These are phyloP conservation scores for Pachypanchax playfairii DNA, from an alignment of 2,113 vertebrate genomes.

Conservation along the genomic window DNA sequence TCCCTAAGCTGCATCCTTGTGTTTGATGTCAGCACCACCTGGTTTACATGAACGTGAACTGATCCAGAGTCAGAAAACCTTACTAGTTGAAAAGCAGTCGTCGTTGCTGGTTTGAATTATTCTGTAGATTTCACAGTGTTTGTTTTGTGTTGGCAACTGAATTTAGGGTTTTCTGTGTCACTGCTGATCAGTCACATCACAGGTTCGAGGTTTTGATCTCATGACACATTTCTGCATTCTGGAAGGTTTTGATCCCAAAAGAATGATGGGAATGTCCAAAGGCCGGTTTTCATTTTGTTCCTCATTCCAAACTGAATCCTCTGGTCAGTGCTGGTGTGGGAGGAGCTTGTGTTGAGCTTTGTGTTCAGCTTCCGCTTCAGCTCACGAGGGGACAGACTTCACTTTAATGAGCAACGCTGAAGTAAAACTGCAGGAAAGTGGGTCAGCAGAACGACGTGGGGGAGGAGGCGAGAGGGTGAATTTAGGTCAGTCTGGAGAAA, in stretches of 20 bases:
- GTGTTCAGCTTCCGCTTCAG: constrained; percentile 12
- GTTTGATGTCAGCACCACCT: too few relatives aligned
- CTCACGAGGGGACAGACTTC: neutral
- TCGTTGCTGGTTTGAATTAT: too few relatives aligned
- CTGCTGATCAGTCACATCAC: neutral
- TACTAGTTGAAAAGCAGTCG: too few relatives aligned
- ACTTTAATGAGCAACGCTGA: neutral
- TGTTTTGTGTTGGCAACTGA: too few relatives aligned
- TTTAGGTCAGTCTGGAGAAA: constrained; percentile 4
- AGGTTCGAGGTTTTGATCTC: neutral
- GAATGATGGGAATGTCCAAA: constrained; percentile 49
- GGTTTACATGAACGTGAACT: too few relatives aligned
- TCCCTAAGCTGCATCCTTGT: too few relatives aligned
- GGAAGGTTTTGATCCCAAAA: neutral
- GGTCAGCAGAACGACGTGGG: constrained; percentile 16
- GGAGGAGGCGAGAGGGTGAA: neutral
- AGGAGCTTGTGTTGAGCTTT: constrained; percentile 7
- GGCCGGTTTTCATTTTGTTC: neutral
- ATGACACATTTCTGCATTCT: neutral
- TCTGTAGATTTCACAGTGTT: too few relatives aligned
- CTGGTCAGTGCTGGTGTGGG: constrained; percentile 17
- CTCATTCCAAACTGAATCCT: neutral
- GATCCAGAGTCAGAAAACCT: too few relatives aligned
- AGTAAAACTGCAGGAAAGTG: constrained; percentile 16
- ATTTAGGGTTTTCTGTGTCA: too few relatives aligned